Percentiles rank a stretch among this genome's conserved stretches.
Evolutionary conservation across 2,888 invertebrate genomes (phyloP).

Genomic region (Cybosia mesomella): DNA sequence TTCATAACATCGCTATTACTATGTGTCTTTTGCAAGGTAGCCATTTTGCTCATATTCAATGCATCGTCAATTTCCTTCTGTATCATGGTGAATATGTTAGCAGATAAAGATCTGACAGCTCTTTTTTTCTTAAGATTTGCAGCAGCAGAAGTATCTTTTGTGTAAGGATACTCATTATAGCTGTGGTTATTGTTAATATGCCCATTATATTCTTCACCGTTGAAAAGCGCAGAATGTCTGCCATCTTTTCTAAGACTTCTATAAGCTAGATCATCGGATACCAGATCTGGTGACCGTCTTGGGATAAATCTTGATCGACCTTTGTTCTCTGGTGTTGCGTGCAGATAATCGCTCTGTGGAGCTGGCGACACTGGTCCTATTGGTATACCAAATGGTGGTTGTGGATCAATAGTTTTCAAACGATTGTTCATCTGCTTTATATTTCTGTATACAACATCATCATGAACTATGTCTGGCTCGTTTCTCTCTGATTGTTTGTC

Average conservation of each 20-base stretch:
- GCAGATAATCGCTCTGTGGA: conserved; percentile 94
- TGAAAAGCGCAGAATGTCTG: conserved; percentile 84
- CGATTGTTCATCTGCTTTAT: conserved; percentile 92
- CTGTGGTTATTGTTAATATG: conserved; percentile 81
- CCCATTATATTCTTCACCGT: conserved; percentile 80
- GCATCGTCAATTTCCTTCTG: conserved; percentile 89
- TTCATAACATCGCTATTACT: conserved; percentile 88
- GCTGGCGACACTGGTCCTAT: conserved; percentile 93
- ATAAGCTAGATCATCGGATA: conserved; percentile 95
- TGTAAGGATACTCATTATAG: conserved; percentile 70
- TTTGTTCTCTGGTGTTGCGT: conserved; percentile 89
- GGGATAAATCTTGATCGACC: conserved; percentile 88
- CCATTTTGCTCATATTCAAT: conserved; percentile 81
- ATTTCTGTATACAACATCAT: conserved; percentile 94
- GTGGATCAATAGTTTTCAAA: conserved; percentile 91
- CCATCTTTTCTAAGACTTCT: conserved; percentile 94
- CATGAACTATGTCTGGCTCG: conserved; percentile 93
- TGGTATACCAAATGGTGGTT: conserved; percentile 97
- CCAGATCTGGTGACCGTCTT: conserved; percentile 92
- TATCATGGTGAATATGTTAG: conserved; percentile 93
- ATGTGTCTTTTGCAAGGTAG: conserved; percentile 87
- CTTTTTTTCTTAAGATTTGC: conserved; percentile 90
- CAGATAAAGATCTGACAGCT: conserved; percentile 93
- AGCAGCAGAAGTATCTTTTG: conserved; percentile 67
- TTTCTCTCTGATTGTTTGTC: conserved; percentile 87